Percentiles rank a stretch among this genome's conserved stretches.
These are phyloP conservation scores for Scrobipalpa atriplicella DNA, from an alignment of 2,888 invertebrate genomes.

Conservation along the genomic window DNA sequence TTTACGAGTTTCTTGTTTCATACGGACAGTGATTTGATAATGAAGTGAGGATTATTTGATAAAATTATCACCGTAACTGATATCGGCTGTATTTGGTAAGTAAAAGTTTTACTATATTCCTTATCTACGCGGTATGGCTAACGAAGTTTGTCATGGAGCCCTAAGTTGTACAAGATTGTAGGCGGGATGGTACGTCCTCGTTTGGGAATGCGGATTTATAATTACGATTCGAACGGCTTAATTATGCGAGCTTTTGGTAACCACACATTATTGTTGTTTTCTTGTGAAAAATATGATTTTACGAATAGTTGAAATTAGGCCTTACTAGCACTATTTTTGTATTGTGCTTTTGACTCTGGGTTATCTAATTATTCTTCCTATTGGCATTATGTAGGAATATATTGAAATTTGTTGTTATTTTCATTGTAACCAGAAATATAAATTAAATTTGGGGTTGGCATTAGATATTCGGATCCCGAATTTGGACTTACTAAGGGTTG, in stretches of 20 bases:
- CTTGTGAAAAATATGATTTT: neutral
- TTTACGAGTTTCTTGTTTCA: conserved; percentile 65
- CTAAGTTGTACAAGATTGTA: conserved; percentile 57
- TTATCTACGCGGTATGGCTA: conserved; percentile 33
- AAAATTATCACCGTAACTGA: conserved; percentile 47
- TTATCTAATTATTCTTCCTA: conserved; percentile 8
- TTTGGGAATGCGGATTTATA: conserved; percentile 29
- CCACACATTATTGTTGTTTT: neutral
- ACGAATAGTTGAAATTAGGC: neutral
- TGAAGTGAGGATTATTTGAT: conserved; percentile 61
- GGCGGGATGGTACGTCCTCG: conserved; percentile 58
- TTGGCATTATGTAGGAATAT: too few species aligned
- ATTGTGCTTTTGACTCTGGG: conserved; percentile 2
- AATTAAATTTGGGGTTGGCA: too few species aligned
- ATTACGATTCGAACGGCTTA: neutral
- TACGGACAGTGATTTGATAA: conserved; percentile 57
- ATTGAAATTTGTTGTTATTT: too few species aligned
- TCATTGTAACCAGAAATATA: neutral
- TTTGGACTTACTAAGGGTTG: too few species aligned
- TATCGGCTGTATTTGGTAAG: conserved; percentile 58
- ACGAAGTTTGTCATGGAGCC: conserved; percentile 52
- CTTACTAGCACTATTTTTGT: neutral
- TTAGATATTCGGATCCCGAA: too few species aligned
- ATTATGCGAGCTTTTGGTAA: neutral
- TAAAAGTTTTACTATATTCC: conserved; percentile 33